A percentile compares a stretch with the other conserved stretches of the same genome.
These are phyloP conservation scores for Drosophila sp. DNA, from an alignment of 1,140 invertebrate species.

Conservation along the genomic window DNA sequence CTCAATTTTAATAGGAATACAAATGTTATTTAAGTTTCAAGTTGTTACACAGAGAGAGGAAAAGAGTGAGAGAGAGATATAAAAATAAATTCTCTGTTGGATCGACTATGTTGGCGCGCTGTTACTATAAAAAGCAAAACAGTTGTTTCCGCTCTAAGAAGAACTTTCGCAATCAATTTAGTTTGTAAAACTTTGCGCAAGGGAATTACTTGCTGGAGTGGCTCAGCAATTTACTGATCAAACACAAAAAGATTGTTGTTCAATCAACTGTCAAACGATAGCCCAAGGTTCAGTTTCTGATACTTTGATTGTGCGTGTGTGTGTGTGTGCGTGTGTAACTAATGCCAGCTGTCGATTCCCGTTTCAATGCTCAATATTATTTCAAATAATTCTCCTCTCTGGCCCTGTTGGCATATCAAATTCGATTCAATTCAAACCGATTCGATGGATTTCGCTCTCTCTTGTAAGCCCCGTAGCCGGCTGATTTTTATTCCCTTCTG, in stretches of 20 bases:
- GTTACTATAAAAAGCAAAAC: not conserved
- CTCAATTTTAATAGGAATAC: not conserved
- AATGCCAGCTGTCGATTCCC: not conserved
- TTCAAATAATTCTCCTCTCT: not conserved
- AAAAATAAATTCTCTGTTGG: not conserved
- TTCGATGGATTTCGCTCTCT: not conserved
- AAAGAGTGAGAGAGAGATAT: not conserved
- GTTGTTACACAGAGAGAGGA: not conserved
- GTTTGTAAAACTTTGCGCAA: not conserved
- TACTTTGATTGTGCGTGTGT: not conserved
- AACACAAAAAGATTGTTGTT: slow-evolving; percentile 2
- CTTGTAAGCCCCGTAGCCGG: not conserved
- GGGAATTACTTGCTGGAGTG: not conserved
- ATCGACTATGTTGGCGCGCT: not conserved
- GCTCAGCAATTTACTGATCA: not conserved
- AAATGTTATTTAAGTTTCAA: not conserved
- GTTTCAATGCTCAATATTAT: not conserved
- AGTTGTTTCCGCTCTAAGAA: not conserved
- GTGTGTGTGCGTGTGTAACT: not conserved
- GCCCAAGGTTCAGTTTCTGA: not conserved
- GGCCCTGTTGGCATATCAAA: not conserved
- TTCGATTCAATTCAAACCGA: not conserved
- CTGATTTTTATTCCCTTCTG: slow-evolving; percentile 2
- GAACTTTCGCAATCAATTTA: slow-evolving; percentile 10
- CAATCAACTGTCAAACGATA: slow-evolving; percentile 3